A percentile compares a stretch with the other conserved stretches of the same genome.
These are phyloP conservation scores for Sterrhoptilus dennistouni DNA, from an alignment of 2,113 vertebrate genomes.

Conservation along the genomic window DNA sequence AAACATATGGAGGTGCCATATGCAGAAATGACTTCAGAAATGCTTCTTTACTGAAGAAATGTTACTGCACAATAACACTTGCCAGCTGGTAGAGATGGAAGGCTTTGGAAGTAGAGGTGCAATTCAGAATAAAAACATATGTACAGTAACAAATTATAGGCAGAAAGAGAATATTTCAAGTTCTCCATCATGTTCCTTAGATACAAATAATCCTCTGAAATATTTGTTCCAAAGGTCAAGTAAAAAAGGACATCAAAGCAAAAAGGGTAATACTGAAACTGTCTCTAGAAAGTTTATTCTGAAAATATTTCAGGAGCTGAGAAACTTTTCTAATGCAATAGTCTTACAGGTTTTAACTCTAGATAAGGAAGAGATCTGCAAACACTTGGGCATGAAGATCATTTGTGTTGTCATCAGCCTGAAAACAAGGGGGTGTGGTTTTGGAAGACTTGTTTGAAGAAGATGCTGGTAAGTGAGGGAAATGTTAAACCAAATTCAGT, in stretches of 20 bases:
- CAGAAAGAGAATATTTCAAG: not conserved
- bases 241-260: not conserved
- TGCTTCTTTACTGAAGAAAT: not conserved
- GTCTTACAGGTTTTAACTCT: not conserved
- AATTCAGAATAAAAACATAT: not conserved
- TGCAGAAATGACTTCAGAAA: not conserved
- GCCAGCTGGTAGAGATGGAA: not conserved
- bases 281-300: not conserved
- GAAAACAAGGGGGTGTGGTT: not conserved
- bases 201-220: conserved; percentile 46
- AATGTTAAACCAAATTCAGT: not conserved
- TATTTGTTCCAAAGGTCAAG: conserved; percentile 38
- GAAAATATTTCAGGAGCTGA: not conserved
- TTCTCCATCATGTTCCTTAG: conserved; percentile 4
- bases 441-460: not conserved
- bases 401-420: not conserved
- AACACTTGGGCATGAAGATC: not conserved
- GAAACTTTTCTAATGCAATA: not conserved
- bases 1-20: not conserved
- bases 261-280: not conserved
- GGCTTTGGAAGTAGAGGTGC: not conserved
- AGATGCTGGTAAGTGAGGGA: not conserved
- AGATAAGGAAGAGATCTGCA: not conserved
- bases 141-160: not conserved
- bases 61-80: not conserved